A percentile compares a stretch with the other conserved stretches of the same genome.
Conservation (phyloP, 2,888 invertebrate genomes). For the Copidosoma aretas region DNA sequence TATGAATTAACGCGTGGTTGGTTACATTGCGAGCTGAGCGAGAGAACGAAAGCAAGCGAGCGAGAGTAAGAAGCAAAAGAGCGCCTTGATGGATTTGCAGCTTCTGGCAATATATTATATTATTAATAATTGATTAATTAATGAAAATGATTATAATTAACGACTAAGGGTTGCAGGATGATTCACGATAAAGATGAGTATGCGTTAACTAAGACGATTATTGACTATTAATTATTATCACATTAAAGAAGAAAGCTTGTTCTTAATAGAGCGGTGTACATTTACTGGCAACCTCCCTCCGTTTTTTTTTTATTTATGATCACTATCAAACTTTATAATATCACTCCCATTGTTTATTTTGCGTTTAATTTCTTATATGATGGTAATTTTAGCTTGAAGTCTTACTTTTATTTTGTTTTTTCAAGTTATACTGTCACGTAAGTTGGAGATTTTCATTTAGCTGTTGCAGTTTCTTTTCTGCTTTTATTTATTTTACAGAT, state of each 20-base stretch:
- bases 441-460: too few species aligned
- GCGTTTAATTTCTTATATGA: too few species aligned
- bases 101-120: slow-evolving; percentile 43
- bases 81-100: slow-evolving; percentile 42
- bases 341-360: slow-evolving; percentile 2
- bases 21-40: slow-evolving; percentile 11
- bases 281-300: slow-evolving; percentile 11
- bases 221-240: slow-evolving; percentile 43
- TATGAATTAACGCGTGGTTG: slow-evolving; percentile 33
- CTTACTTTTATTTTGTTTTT: too few species aligned
- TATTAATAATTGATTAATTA: slow-evolving; percentile 40
- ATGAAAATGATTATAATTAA: slow-evolving; percentile 42
- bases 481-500: too few species aligned
- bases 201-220: slow-evolving; percentile 40
- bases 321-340: background rate
- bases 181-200: slow-evolving; percentile 41
- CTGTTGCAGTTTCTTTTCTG: too few species aligned
- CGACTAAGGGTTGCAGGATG: slow-evolving; percentile 41
- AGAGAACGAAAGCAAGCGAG: slow-evolving; percentile 23
- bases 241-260: slow-evolving; percentile 42
- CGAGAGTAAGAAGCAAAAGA: slow-evolving; percentile 31
- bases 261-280: slow-evolving; percentile 35
- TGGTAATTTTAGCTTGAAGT: too few species aligned
- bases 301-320: background rate
- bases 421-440: too few species aligned